phyloP scores from a whole-genome alignment of 30 jellyfish, hydroid and myxozoan species.

The Chrysaora quinquecirrha region DNA sequence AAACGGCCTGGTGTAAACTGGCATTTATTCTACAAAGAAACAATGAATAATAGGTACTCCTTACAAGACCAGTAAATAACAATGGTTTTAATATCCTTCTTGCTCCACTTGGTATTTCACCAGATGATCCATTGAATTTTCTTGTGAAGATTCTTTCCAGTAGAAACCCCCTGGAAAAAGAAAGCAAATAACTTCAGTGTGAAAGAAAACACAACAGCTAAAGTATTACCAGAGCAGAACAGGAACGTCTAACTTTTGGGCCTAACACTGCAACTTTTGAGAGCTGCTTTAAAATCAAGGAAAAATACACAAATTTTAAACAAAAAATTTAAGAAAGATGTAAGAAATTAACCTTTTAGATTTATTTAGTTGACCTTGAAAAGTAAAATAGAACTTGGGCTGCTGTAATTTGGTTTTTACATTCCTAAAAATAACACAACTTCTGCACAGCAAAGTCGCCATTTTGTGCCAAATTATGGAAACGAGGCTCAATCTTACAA shows the following conservation, averaged over 20 bases:
- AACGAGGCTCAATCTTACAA: too few species aligned
- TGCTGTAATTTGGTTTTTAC: background rate
- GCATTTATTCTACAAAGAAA: background rate
- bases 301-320: background rate
- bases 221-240: background rate
- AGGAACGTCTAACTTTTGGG: background rate
- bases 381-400: background rate
- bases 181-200: background rate
- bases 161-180: background rate
- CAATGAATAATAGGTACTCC: background rate
- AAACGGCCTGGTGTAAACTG: background rate
- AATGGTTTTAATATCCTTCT: background rate
- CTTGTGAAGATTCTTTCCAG: background rate
- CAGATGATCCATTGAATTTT: conserved; percentile 19
- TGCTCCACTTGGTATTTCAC: background rate
- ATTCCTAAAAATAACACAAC: background rate
- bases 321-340: background rate
- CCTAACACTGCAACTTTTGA: background rate
- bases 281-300: background rate
- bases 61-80: background rate
- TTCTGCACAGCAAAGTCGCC: conserved; percentile 5
- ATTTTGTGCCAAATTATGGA: too few species aligned
- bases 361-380: background rate
- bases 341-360: background rate
- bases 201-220: background rate